phyloP scores from a whole-genome alignment of 2,888 invertebrate species.

The Brassicogethes aeneus region DNA sequence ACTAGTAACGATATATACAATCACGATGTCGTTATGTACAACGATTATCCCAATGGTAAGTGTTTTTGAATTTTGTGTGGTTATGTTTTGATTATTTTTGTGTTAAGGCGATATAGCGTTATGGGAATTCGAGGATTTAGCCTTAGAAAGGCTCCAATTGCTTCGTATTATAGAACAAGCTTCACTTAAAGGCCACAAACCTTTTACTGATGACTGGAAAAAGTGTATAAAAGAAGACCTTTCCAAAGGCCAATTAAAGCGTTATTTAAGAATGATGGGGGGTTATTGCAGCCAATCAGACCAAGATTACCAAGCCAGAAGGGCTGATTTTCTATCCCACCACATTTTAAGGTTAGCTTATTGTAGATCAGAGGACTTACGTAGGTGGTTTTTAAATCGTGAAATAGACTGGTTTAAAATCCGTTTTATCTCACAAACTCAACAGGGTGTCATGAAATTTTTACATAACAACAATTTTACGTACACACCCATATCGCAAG shows the following conservation, averaged over 20 bases:
- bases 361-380: slow-evolving; percentile 76
- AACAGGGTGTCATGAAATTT: slow-evolving; percentile 56
- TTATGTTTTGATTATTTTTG: not conserved
- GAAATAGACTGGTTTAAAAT: slow-evolving; percentile 87
- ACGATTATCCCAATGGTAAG: slow-evolving; percentile 54
- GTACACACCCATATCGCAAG: slow-evolving; percentile 56
- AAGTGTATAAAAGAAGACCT: slow-evolving; percentile 55
- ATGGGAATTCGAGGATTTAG: slow-evolving; percentile 80
- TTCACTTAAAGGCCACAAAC: slow-evolving; percentile 52
- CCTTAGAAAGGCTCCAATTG: slow-evolving; percentile 73
- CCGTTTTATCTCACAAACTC: slow-evolving; percentile 56
- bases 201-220: slow-evolving; percentile 59
- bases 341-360: slow-evolving; percentile 87
- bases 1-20: slow-evolving; percentile 52
- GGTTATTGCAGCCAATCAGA: slow-evolving; percentile 47
- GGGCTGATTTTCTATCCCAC: slow-evolving; percentile 84
- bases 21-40: slow-evolving; percentile 73
- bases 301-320: slow-evolving; percentile 55
- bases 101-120: slow-evolving; percentile 53
- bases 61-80: not conserved
- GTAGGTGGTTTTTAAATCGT: slow-evolving; percentile 79
- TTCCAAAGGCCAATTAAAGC: slow-evolving; percentile 56
- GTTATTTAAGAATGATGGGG: slow-evolving; percentile 52
- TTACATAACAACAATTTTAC: slow-evolving; percentile 54
- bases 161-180: slow-evolving; percentile 70